Base-by-base conservation (phyloP, 2,888 invertebrate species). In the Eristalinus aeneus region DNA sequence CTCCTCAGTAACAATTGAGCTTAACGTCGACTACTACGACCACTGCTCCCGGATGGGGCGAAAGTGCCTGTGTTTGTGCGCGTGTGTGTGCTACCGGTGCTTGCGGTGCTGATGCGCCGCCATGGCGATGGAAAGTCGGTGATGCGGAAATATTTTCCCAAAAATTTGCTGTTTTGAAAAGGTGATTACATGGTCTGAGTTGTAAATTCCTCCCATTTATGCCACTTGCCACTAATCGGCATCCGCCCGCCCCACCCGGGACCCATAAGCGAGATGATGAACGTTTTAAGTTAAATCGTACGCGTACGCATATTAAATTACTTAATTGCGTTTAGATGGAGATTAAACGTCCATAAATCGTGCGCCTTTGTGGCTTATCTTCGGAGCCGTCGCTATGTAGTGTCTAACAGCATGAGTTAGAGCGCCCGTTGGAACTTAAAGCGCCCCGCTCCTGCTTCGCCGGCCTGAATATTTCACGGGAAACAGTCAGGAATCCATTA, bases 261-360 rank as follows among this genome's bases (percentile, higher is more conserved):
- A 11, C 23, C 73, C 64, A 10, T 34, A 34, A 16, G 46, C 46
- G 46, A 20, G n/a, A 61, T 53, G 67, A 61, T 68, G 67, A 69
- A 77, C 63, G 61, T 63, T 77, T 63, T 34, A 20, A 53, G 53
- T 32, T 61, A 56, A 69, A 77, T 54, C 22, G 16, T 22, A 64
- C 63, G 54, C 65, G 58, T 61, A 74, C 79, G 61, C 80, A 68
- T 74, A 81, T 53, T 71, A 75, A 81, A 81, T 75, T 60, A 69
- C 71, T 75, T 81, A 81, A 81, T 81, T 81, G 64, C 69, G 75
- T 65, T 81, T 81, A 65, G 74, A 72, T 75, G 81, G 65, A 72
- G 75, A 76, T 76, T 75, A 76, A 81, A 81, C 64, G 71, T 81
- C 58, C 75, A 72, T 76, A 76, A 76, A 82, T 72, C 27, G 54